Conservation (phyloP, 2,888 invertebrate species). For the Mamestra brassicae region DNA sequence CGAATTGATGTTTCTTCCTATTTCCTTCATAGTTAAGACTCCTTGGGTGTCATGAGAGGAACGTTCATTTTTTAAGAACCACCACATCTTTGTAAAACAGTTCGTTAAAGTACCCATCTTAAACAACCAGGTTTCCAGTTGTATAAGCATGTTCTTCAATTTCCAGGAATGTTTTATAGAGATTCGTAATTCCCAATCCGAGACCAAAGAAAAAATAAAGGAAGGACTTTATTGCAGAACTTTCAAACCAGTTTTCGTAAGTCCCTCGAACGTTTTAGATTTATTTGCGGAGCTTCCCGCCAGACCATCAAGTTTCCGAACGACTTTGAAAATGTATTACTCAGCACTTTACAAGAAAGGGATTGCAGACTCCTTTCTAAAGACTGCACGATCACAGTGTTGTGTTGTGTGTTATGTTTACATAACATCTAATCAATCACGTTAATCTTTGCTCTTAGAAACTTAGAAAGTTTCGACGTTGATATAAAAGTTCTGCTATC, state of each 20-base stretch:
- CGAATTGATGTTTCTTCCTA: slow-evolving; percentile 8
- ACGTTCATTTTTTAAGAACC: background rate
- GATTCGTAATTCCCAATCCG: slow-evolving; percentile 12
- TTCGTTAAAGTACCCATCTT: background rate
- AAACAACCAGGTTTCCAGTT: slow-evolving; percentile 4
- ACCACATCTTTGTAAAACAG: background rate
- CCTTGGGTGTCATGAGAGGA: background rate
- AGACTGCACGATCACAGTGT: slow-evolving; percentile 38
- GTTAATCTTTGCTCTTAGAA: slow-evolving; percentile 57
- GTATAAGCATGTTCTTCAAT: slow-evolving; percentile 16
- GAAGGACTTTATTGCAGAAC: slow-evolving; percentile 38
- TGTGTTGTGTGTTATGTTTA: slow-evolving; percentile 34
- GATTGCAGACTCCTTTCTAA: slow-evolving; percentile 31
- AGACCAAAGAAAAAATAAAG: slow-evolving; percentile 39
- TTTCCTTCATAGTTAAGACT: slow-evolving; percentile 15
- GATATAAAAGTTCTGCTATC: slow-evolving; percentile 23
- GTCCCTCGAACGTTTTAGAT: slow-evolving; percentile 38
- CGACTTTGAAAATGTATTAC: slow-evolving; percentile 45
- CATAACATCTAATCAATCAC: slow-evolving; percentile 63
- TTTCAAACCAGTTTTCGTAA: slow-evolving; percentile 47
- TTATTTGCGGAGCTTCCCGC: slow-evolving; percentile 37
- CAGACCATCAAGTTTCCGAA: slow-evolving; percentile 41
- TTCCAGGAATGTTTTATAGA: slow-evolving; percentile 15
- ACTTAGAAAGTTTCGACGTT: slow-evolving; percentile 46
- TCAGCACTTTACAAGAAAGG: slow-evolving; percentile 30